Evolutionary conservation across 2,888 invertebrate species (phyloP).

Genomic region (Aradus depressus): DNA sequence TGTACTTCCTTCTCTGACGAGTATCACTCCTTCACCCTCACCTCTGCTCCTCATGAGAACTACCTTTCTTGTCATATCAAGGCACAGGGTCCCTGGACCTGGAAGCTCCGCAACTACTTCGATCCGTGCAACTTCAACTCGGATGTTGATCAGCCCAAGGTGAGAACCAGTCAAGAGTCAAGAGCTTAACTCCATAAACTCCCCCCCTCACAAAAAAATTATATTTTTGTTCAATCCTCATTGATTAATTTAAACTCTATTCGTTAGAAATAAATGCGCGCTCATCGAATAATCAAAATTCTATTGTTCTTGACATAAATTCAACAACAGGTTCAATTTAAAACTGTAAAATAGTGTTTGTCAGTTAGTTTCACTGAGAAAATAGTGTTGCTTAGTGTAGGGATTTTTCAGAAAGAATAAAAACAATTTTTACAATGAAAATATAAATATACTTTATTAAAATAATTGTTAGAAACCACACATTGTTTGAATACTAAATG

Average conservation of each 20-base stretch:
- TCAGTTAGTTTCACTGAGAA: too few species aligned
- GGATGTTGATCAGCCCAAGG: conserved; percentile 66
- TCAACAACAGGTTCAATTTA: background rate
- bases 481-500: too few species aligned
- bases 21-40: conserved; percentile 90
- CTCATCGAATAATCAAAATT: too few species aligned
- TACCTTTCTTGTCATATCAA: conserved; percentile 91
- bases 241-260: background rate
- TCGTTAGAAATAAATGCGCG: too few species aligned
- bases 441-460: too few species aligned
- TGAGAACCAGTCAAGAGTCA: background rate
- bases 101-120: conserved; percentile 89
- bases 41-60: conserved; percentile 92
- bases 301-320: background rate
- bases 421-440: too few species aligned
- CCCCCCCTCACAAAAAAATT: background rate
- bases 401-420: too few species aligned
- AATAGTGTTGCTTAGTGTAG: too few species aligned
- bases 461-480: too few species aligned
- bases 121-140: conserved; percentile 84
- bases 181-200: background rate
- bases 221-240: background rate
- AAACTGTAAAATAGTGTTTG: background rate
- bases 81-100: conserved; percentile 87
- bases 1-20: conserved; percentile 86